Conservation (phyloP, 2,113 vertebrate genomes). For the Empidonax alnorum region DNA sequence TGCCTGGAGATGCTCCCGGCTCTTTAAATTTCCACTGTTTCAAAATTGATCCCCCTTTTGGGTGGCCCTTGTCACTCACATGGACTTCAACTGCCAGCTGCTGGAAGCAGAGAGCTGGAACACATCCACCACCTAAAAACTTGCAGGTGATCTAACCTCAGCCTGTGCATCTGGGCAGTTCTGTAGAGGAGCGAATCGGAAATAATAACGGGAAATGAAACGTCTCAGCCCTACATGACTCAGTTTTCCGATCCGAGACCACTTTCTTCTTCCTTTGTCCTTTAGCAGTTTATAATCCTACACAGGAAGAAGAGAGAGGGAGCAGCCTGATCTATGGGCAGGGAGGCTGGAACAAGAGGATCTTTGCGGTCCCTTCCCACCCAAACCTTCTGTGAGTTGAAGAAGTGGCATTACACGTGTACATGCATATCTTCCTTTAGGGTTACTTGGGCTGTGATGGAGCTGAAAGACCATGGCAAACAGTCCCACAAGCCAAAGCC, state of each 20-base stretch:
- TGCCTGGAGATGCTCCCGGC: neutral
- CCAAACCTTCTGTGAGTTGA: neutral
- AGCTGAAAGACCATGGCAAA: neutral
- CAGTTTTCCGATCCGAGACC: neutral
- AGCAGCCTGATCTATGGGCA: neutral
- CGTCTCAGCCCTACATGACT: neutral
- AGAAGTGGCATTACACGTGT: neutral
- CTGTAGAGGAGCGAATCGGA: neutral
- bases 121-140: neutral
- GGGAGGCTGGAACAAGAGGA: neutral
- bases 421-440: accelerated
- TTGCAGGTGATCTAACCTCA: conserved; percentile 22
- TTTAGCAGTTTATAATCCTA: neutral
- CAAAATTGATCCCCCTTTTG: conserved; percentile 3
- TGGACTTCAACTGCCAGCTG: neutral
- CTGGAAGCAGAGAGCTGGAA: neutral
- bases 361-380: neutral
- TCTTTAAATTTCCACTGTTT: neutral
- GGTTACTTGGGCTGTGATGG: neutral
- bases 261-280: neutral
- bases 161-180: neutral
- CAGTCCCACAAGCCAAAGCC: neutral
- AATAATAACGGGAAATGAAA: conserved; percentile 12
- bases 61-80: neutral
- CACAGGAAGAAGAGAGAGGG: neutral